Percentiles rank a stretch among this genome's conserved stretches.
Conservation (phyloP, 2,113 vertebrate species). For the Gambusia holbrooki region DNA sequence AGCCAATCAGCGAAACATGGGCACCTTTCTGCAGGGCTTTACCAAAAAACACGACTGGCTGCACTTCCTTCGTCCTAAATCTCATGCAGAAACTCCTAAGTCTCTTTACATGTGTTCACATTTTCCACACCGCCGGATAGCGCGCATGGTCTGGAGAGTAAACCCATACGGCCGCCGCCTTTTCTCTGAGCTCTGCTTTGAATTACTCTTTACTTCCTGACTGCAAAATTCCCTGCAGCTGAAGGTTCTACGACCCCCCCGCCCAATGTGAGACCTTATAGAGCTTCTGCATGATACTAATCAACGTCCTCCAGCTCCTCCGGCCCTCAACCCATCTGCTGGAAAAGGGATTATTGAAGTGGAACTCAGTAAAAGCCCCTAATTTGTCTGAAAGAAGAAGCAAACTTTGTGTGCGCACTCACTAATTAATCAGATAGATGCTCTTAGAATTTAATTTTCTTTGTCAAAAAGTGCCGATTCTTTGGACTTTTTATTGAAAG, state of each 20-base stretch:
- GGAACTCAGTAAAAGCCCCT: not conserved
- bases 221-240: slow-evolving; percentile 47
- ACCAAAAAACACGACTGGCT: no score
- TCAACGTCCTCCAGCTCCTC: slow-evolving; percentile 34
- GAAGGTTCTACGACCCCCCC: slow-evolving; percentile 46
- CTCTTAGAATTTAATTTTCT: not conserved
- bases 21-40: no score
- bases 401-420: not conserved
- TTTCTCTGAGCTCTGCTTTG: slow-evolving; percentile 69
- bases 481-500: not conserved
- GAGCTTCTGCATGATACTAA: slow-evolving; percentile 47
- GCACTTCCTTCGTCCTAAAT: not conserved
- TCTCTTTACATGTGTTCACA: slow-evolving; percentile 4
- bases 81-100: slow-evolving; percentile 1
- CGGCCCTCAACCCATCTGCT: slow-evolving; percentile 19
- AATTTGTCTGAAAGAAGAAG: not conserved
- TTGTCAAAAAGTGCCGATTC: not conserved
- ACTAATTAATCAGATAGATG: not conserved
- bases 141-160: slow-evolving; percentile 42
- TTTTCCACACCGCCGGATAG: slow-evolving; percentile 28
- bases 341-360: slow-evolving; percentile 27
- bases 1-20: no score
- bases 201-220: slow-evolving; percentile 76
- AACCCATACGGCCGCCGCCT: slow-evolving; percentile 37
- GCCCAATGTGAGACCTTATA: slow-evolving; percentile 65